These are phyloP conservation scores for Galeopterus variegatus DNA, from an alignment of 2,113 vertebrate species.

Conservation along the genomic window DNA sequence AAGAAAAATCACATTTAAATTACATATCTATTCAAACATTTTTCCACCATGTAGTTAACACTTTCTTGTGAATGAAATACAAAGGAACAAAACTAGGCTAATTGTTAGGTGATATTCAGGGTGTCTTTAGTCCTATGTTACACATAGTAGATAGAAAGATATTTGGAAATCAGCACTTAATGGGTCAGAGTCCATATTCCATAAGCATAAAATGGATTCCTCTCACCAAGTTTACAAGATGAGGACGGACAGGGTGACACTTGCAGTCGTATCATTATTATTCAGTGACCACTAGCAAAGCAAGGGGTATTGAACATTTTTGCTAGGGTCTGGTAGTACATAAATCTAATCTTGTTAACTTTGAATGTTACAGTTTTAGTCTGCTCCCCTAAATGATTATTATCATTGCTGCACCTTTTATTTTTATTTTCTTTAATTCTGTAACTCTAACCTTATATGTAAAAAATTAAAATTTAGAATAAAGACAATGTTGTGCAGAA, in stretches of 20 bases:
- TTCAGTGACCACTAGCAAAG: background rate
- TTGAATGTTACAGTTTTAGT: background rate
- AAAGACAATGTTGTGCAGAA: background rate
- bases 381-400: background rate
- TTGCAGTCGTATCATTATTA: no score
- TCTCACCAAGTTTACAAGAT: background rate
- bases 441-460: background rate
- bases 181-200: background rate
- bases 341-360: background rate
- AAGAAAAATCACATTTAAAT: background rate
- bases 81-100: background rate
- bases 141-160: background rate
- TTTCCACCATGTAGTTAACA: background rate
- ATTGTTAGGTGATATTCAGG: background rate
- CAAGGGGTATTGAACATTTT: background rate
- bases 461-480: background rate
- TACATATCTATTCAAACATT: background rate
- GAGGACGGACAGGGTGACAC: no score
- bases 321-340: no score
- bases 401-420: background rate
- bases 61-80: background rate
- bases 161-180: background rate
- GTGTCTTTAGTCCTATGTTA: background rate
- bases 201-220: background rate
- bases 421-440: background rate